Evolutionary conservation across 2,888 invertebrate species (phyloP).

Genomic region (Mesodorylaimus sp.): DNA sequence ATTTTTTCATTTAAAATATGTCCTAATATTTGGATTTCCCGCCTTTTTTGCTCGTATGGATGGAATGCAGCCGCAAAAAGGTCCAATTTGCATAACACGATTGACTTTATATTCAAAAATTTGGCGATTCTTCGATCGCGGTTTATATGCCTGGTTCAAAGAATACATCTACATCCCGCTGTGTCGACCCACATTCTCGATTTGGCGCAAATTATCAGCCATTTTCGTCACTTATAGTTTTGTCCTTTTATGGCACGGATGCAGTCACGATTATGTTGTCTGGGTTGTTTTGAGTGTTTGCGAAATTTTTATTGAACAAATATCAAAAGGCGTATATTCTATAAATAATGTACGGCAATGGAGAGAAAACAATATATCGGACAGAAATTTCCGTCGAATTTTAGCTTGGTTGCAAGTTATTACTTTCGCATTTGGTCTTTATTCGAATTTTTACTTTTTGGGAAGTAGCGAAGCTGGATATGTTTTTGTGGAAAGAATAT

Average conservation of each 20-base stretch:
- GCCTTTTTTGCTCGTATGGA: slow-evolving; percentile 50
- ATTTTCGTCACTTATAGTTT: slow-evolving; percentile 60
- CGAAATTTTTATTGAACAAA: slow-evolving; percentile 31
- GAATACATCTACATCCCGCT: slow-evolving; percentile 57
- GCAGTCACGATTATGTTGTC: slow-evolving; percentile 51
- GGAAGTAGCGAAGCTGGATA: slow-evolving; percentile 2
- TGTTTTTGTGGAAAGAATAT: slow-evolving; percentile 4
- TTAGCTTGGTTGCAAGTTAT: not conserved
- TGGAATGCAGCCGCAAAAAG: slow-evolving; percentile 40
- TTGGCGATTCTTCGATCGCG: slow-evolving; percentile 89
- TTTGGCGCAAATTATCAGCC: slow-evolving; percentile 45
- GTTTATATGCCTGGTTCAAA: slow-evolving; percentile 62
- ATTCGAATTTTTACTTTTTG: slow-evolving; percentile 9
- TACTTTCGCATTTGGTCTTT: slow-evolving; percentile 8
- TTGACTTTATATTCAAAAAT: slow-evolving; percentile 82
- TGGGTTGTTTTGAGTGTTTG: slow-evolving; percentile 54
- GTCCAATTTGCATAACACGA: slow-evolving; percentile 69
- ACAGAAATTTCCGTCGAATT: not conserved
- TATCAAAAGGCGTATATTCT: slow-evolving; percentile 23
- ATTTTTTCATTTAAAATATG: slow-evolving; percentile 76
- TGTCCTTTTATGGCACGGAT: slow-evolving; percentile 77
- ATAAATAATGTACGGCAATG: slow-evolving; percentile 10
- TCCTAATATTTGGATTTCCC: slow-evolving; percentile 65
- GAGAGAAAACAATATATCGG: slow-evolving; percentile 15
- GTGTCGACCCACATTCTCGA: slow-evolving; percentile 35